These are phyloP conservation scores for Arbacia lixula DNA, from an alignment of 53 echinoderm and acorn worm genomes.

Conservation along the genomic window DNA sequence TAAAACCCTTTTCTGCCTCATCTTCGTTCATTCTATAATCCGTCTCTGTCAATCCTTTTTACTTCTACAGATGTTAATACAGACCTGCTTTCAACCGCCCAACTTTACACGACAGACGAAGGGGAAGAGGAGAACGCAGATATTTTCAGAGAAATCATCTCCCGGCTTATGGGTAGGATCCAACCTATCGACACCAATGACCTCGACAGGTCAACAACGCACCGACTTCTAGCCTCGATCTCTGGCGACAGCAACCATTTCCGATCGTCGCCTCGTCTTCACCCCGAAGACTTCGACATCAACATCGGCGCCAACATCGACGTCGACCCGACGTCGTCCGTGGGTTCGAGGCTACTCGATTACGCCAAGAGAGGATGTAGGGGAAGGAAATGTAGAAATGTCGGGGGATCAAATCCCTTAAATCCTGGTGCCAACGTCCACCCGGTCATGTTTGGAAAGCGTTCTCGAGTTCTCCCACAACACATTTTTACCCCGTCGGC, in stretches of 20 bases:
- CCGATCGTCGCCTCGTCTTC: too few relatives aligned
- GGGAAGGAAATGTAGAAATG: constrained; percentile 8
- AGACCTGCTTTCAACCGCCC: too few relatives aligned
- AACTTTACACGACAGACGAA: too few relatives aligned
- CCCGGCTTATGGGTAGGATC: too few relatives aligned
- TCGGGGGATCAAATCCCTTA: background rate
- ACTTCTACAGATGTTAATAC: too few relatives aligned
- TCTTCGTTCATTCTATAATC: too few relatives aligned
- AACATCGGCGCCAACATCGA: background rate
- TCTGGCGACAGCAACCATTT: background rate
- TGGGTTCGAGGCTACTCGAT: background rate
- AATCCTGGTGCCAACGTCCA: constrained; percentile 42
- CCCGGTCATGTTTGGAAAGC: constrained; percentile 46
- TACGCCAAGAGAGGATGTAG: constrained; percentile 35
- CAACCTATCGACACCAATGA: background rate
- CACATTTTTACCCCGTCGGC: too few relatives aligned
- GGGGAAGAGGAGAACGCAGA: too few relatives aligned
- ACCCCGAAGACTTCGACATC: background rate
- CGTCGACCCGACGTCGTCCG: background rate
- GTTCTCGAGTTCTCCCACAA: too few relatives aligned
- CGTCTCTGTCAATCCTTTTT: too few relatives aligned
- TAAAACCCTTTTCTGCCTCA: too few relatives aligned
- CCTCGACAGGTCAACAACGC: background rate
- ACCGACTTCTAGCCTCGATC: constrained; percentile 40
- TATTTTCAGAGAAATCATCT: too few relatives aligned